These are phyloP conservation scores for Tromatobia lineatoria DNA, from an alignment of 2,888 invertebrate species.

Conservation along the genomic window DNA sequence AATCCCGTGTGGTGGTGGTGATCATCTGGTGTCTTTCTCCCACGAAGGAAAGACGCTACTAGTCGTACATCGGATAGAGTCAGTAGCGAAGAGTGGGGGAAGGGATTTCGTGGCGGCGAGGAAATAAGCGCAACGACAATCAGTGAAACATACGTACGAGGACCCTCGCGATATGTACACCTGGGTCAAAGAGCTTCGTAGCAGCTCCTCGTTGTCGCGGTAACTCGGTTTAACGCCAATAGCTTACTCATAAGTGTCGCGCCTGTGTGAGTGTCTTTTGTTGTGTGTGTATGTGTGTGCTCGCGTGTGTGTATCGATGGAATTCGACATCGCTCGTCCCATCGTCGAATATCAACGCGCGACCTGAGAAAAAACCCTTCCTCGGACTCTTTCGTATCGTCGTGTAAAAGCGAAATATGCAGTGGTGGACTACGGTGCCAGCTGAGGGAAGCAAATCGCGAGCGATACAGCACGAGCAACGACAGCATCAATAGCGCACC, in stretches of 20 bases:
- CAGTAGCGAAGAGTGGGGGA: constrained; percentile 31
- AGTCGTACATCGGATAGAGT: constrained; percentile 31
- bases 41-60: constrained; percentile 27
- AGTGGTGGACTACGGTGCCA: constrained; percentile 27
- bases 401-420: constrained; percentile 58
- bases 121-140: constrained; percentile 31
- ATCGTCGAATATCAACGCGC: background rate
- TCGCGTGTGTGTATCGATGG: constrained; percentile 47
- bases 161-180: constrained; percentile 60
- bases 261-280: constrained; percentile 10
- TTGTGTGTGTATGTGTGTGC: constrained; percentile 37
- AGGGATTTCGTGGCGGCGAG: constrained; percentile 42
- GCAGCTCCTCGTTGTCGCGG: constrained; percentile 35
- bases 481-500: constrained; percentile 37
- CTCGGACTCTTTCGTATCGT: background rate
- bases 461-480: constrained; percentile 32
- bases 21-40: constrained; percentile 23
- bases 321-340: constrained; percentile 37
- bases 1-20: constrained; percentile 54
- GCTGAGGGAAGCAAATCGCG: background rate
- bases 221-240: constrained; percentile 50
- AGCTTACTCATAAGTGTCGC: constrained; percentile 42
- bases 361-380: background rate
- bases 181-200: constrained; percentile 46
- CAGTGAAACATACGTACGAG: constrained; percentile 32